Evolutionary conservation across 2,113 vertebrate genomes (phyloP).

Genomic region (Centrocercus urophasianus): DNA sequence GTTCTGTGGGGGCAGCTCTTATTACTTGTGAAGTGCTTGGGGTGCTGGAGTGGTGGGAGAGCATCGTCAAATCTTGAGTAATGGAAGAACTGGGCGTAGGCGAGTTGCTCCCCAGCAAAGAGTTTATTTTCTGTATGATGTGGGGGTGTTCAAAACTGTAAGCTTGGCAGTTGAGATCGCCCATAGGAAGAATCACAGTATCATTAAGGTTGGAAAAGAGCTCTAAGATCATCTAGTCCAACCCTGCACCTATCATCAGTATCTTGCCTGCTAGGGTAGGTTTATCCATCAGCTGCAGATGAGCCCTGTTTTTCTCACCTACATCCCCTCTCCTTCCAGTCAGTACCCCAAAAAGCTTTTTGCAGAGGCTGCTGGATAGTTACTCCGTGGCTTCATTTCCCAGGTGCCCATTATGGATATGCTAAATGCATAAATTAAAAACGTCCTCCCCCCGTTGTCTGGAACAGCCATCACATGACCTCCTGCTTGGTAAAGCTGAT

Average conservation of each 20-base stretch:
- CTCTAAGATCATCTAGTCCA: too few relatives aligned
- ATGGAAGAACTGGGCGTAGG: background rate
- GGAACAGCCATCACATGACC: slow-evolving; percentile 27
- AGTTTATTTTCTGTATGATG: background rate
- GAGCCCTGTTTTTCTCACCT: background rate
- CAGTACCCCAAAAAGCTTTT: background rate
- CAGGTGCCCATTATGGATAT: slow-evolving; percentile 19
- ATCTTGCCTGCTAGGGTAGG: background rate
- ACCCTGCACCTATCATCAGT: too few relatives aligned
- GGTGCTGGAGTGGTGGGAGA: background rate
- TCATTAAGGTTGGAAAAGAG: too few relatives aligned
- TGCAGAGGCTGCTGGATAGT: slow-evolving; percentile 22
- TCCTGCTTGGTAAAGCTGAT: slow-evolving; percentile 8
- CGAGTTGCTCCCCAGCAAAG: background rate
- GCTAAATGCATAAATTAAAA: slow-evolving; percentile 36
- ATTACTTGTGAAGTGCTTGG: background rate
- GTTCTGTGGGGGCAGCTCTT: accelerated
- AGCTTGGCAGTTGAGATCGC: background rate
- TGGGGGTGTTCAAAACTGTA: background rate
- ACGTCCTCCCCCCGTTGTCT: slow-evolving; percentile 24
- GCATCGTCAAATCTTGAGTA: background rate
- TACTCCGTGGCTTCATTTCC: background rate
- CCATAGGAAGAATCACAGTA: background rate
- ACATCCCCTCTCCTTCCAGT: background rate
- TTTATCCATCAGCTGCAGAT: background rate